Percentiles rank a stretch among this genome's conserved stretches.
phyloP scores from a whole-genome alignment of 2,797 vertebrate genomes.

The Danio albolineatus region DNA sequence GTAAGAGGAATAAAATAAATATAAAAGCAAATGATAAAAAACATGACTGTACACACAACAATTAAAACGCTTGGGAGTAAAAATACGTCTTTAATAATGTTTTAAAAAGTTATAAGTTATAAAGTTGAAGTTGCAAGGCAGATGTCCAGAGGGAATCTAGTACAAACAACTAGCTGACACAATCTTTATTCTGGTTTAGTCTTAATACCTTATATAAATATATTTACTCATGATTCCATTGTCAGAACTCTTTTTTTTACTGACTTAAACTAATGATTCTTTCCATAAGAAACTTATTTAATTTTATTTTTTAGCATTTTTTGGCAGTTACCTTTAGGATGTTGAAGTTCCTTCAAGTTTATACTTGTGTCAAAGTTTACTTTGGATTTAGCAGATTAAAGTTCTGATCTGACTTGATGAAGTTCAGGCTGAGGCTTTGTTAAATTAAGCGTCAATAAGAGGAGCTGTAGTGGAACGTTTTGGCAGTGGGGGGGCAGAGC shows the following conservation, averaged over 20 bases:
- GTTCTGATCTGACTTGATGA: slow-evolving; percentile 53
- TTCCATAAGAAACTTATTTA: neutral
- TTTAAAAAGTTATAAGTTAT: no score
- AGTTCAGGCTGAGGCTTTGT: slow-evolving; percentile 55
- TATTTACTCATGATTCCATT: neutral
- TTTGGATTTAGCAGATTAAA: slow-evolving; percentile 49
- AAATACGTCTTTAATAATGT: no score
- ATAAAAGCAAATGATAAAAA: no score
- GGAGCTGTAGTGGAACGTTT: slow-evolving; percentile 62
- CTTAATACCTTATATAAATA: neutral
- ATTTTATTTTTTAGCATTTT: neutral
- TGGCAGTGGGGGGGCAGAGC: slow-evolving; percentile 60
- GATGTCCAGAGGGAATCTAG: no score
- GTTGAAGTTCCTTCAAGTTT: slow-evolving; percentile 35
- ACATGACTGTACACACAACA: no score
- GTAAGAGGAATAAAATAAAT: no score
- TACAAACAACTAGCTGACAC: neutral
- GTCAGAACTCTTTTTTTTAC: neutral
- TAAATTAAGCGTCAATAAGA: slow-evolving; percentile 66
- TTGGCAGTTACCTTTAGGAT: neutral
- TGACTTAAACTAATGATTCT: neutral
- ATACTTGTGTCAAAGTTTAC: slow-evolving; percentile 54
- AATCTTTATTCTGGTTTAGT: neutral
- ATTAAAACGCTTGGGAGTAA: no score
- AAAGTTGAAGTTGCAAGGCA: no score